Evolutionary conservation across 2,888 invertebrate species (phyloP).

Genomic region (Sphinx pinastri): DNA sequence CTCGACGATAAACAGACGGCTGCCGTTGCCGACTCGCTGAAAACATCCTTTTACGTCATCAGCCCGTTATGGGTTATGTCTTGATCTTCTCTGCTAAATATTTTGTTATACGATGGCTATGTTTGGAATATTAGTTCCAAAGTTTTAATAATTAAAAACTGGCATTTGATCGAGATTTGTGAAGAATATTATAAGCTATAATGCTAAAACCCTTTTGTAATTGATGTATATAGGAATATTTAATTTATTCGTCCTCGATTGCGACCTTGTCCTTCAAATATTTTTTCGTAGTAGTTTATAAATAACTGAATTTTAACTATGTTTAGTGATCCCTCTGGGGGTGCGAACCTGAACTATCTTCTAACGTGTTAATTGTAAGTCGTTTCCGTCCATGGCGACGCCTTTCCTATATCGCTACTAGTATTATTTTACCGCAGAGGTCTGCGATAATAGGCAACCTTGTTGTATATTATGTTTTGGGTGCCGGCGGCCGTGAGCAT

Average conservation of each 20-base stretch:
- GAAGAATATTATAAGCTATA: too few species aligned
- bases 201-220: too few species aligned
- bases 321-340: not conserved
- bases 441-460: slow-evolving; percentile 14
- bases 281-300: too few species aligned
- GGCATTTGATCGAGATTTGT: too few species aligned
- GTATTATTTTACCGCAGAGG: not conserved
- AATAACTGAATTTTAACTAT: not conserved
- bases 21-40: slow-evolving; percentile 75
- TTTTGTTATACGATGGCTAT: slow-evolving; percentile 41
- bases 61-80: slow-evolving; percentile 67
- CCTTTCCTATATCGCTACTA: not conserved
- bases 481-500: slow-evolving; percentile 9
- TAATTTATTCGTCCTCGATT: too few species aligned
- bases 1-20: slow-evolving; percentile 81
- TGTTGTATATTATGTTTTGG: slow-evolving; percentile 15
- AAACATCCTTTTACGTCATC: slow-evolving; percentile 84
- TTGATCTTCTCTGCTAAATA: slow-evolving; percentile 50
- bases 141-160: too few species aligned
- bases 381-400: not conserved
- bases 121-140: slow-evolving; percentile 43
- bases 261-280: too few species aligned
- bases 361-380: not conserved
- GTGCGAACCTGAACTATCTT: too few species aligned
- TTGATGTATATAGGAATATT: too few species aligned